Percentiles rank a stretch among this genome's conserved stretches.
Conservation (phyloP, 2,113 vertebrate genomes). For the Benitochromis conjunctus region DNA sequence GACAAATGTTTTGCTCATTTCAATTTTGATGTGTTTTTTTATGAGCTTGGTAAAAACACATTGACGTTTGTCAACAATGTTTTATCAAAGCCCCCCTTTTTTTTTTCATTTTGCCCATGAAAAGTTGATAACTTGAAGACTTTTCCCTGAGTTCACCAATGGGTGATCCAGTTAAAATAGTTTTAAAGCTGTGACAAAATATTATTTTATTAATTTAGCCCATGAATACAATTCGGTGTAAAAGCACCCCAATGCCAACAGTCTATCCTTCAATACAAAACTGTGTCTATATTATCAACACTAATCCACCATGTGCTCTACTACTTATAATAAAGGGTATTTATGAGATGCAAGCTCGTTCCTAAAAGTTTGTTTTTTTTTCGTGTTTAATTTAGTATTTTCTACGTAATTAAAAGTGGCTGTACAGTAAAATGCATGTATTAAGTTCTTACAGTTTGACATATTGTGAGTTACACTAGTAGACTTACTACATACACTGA, state of each 20-base stretch:
- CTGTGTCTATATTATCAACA: not conserved
- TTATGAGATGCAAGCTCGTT: not conserved
- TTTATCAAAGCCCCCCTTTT: not conserved
- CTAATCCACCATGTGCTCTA: not conserved
- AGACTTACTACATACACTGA: not conserved
- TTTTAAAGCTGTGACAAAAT: not conserved
- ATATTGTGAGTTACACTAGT: not conserved
- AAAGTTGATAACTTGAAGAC: not conserved
- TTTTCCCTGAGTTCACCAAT: not conserved
- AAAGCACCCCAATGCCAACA: not conserved
- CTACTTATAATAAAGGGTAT: not conserved
- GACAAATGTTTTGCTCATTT: not conserved
- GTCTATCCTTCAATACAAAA: not conserved
- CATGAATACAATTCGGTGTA: not conserved
- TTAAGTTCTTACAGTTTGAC: not conserved
- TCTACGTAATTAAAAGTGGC: not conserved
- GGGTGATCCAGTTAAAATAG: not conserved
- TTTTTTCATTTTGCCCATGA: not conserved
- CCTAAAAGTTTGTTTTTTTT: not conserved
- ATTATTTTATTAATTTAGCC: not conserved
- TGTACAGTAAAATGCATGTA: not conserved
- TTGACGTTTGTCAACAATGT: not conserved
- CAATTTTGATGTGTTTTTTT: not conserved
- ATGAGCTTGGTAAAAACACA: not conserved
- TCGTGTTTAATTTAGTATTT: not conserved